These are phyloP conservation scores for Notolabrus celidotus DNA, from an alignment of 2,797 vertebrate species.

Conservation along the genomic window DNA sequence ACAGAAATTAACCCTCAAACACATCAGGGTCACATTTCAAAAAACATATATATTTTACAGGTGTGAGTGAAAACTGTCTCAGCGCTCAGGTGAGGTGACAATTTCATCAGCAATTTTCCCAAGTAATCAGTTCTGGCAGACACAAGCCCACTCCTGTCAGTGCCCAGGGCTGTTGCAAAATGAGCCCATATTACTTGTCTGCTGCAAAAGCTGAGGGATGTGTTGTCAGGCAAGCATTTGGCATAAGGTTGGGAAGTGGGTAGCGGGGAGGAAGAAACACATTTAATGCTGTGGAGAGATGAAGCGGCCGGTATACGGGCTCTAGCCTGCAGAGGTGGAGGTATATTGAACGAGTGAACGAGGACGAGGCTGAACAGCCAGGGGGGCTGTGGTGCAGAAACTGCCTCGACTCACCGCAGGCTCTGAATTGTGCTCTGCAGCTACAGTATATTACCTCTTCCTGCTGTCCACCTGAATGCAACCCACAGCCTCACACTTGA, in stretches of 20 bases:
- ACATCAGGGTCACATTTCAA: constrained; percentile 56
- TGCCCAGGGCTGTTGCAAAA: constrained; percentile 58
- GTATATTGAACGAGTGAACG: constrained; percentile 69
- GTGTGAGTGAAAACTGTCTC: constrained; percentile 45
- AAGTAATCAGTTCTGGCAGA: constrained; percentile 72
- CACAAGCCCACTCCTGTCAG: constrained; percentile 61
- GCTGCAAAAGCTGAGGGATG: constrained; percentile 64
- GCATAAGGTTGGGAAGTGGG: constrained; percentile 56
- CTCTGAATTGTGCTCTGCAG: constrained; percentile 65
- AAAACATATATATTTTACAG: too few species aligned
- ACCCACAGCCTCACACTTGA: constrained; percentile 39
- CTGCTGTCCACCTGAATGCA: constrained; percentile 62
- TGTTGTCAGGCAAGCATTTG: constrained; percentile 70
- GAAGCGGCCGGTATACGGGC: constrained; percentile 53
- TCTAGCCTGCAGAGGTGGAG: constrained; percentile 74
- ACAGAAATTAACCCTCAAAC: constrained; percentile 31
- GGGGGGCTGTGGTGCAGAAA: constrained; percentile 61
- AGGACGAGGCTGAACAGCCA: constrained; percentile 50
- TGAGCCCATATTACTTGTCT: constrained; percentile 71
- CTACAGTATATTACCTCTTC: constrained; percentile 71
- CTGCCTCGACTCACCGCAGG: constrained; percentile 43
- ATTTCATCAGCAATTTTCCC: constrained; percentile 72
- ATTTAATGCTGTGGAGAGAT: constrained; percentile 74
- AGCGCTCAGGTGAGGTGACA: constrained; percentile 65
- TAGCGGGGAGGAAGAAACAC: constrained; percentile 52